Percentiles rank a stretch among this genome's conserved stretches.
Evolutionary conservation across 2,113 vertebrate species (phyloP).

Genomic region (Passer montanus): DNA sequence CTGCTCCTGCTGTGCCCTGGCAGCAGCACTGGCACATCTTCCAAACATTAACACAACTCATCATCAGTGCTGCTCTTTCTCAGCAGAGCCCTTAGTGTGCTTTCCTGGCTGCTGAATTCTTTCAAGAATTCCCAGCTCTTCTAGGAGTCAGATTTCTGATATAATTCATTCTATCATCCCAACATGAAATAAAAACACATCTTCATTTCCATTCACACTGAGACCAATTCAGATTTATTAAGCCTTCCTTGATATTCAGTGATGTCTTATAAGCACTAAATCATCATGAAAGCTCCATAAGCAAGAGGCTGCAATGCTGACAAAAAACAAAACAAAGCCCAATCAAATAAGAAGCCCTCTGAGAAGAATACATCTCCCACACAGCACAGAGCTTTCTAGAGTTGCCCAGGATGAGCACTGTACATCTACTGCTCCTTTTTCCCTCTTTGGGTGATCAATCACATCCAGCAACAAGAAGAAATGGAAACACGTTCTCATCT

Average conservation of each 20-base stretch:
- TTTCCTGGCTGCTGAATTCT: neutral
- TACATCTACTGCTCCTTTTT: neutral
- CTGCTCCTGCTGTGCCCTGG: neutral
- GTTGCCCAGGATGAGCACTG: neutral
- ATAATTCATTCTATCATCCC: constrained; percentile 54
- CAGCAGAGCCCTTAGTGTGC: neutral
- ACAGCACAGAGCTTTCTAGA: constrained; percentile 20
- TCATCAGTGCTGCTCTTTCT: neutral
- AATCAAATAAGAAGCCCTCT: constrained; percentile 42
- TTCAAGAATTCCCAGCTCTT: constrained; percentile 41
- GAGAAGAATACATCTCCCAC: constrained; percentile 36
- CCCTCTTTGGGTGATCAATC: constrained; percentile 28
- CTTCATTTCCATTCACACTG: constrained; percentile 65
- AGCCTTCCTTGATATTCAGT: constrained; percentile 60
- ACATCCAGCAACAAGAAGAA: neutral
- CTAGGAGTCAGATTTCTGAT: constrained; percentile 32
- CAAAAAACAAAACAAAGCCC: neutral
- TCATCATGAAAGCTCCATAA: constrained; percentile 36
- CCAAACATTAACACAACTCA: neutral
- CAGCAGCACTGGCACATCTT: neutral
- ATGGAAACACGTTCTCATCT: neutral
- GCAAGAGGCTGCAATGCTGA: neutral
- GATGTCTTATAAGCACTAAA: constrained; percentile 52
- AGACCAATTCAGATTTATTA: constrained; percentile 71
- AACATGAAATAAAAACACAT: constrained; percentile 55